Conservation (phyloP, 2,797 vertebrate species). For the Chrysocyon brachyurus region DNA sequence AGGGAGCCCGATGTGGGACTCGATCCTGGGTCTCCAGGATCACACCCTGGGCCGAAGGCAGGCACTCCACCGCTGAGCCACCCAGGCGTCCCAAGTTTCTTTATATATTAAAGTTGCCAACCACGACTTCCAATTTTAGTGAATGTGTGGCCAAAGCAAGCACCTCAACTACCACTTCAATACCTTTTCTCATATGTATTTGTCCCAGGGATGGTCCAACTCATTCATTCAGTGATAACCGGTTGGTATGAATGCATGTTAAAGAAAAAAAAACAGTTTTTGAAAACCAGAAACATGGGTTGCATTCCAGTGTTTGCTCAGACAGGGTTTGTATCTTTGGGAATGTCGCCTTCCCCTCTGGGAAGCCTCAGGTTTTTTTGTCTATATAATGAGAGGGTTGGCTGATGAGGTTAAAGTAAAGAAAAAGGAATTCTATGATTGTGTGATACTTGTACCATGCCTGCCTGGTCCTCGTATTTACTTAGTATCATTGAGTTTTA, state of each 20-base stretch:
- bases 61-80: no score
- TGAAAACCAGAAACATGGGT: neutral
- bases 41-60: no score
- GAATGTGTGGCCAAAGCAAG: neutral
- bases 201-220: neutral
- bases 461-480: neutral
- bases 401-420: neutral
- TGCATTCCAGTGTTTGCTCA: neutral
- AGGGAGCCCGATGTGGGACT: no score
- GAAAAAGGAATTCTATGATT: neutral
- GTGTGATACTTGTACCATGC: neutral
- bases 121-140: neutral
- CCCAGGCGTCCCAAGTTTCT: neutral
- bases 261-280: neutral
- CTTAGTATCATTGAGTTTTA: neutral
- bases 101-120: neutral
- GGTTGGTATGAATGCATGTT: neutral
- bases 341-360: neutral
- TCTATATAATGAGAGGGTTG: neutral
- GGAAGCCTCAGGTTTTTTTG: neutral
- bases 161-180: neutral
- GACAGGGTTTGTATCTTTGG: no score
- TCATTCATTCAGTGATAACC: neutral
- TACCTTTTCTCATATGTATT: neutral
- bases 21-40: no score